phyloP scores from a whole-genome alignment of 2,113 vertebrate species.

The Tragulus kanchil region DNA sequence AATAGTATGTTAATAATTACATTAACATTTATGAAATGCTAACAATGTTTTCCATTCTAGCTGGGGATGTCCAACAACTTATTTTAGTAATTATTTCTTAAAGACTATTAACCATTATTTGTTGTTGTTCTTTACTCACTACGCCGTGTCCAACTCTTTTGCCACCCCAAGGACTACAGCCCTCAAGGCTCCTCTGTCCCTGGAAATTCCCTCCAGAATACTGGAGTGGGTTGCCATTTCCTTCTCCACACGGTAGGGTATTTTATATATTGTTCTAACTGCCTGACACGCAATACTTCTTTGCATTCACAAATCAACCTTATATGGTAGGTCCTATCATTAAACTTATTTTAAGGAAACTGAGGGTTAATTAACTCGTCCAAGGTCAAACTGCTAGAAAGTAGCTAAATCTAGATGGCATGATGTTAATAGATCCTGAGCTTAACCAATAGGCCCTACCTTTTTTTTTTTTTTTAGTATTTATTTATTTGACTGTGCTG shows the following conservation, averaged over 20 bases:
- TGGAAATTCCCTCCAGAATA: not conserved
- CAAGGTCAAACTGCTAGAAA: not conserved
- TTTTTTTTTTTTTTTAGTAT: too few relatives aligned
- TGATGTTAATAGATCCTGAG: not conserved
- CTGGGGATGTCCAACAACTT: not conserved
- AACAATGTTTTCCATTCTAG: slow-evolving; percentile 6
- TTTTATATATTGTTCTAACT: slow-evolving; percentile 1
- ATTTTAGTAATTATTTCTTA: slow-evolving; percentile 50
- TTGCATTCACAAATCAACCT: not conserved
- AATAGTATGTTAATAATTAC: not conserved
- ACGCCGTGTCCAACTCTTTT: not conserved
- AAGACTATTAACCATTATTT: not conserved
- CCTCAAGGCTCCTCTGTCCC: not conserved
- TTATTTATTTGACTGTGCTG: too few relatives aligned
- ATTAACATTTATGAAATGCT: not conserved
- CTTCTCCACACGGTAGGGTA: not conserved
- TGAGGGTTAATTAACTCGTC: not conserved
- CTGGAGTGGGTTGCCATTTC: not conserved
- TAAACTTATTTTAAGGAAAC: slow-evolving; percentile 30
- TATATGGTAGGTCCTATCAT: not conserved
- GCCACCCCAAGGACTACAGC: not conserved
- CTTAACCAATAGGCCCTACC: not conserved
- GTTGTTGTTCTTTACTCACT: not conserved
- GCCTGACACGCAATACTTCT: not conserved
- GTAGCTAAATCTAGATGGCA: not conserved